These are phyloP conservation scores for Gymnogyps californianus DNA, from an alignment of 2,113 vertebrate species.

Conservation along the genomic window DNA sequence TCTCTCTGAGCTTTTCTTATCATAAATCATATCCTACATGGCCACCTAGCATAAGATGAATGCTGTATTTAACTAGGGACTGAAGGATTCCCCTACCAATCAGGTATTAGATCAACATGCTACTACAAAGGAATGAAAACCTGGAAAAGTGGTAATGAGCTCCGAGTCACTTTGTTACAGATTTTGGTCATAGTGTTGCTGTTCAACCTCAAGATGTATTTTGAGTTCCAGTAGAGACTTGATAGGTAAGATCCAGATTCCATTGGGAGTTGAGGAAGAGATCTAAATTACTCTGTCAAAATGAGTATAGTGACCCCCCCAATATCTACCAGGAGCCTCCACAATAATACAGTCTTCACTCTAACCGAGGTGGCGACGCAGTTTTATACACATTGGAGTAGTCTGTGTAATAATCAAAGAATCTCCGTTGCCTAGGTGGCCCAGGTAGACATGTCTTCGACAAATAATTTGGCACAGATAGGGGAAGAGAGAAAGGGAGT, in stretches of 20 bases:
- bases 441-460: neutral
- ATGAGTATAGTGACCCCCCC: neutral
- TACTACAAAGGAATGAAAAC: neutral
- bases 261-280: neutral
- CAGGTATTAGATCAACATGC: neutral
- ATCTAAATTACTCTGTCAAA: neutral
- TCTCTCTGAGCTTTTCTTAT: neutral
- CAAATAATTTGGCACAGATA: neutral
- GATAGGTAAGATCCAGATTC: neutral
- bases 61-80: neutral
- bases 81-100: neutral
- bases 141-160: neutral
- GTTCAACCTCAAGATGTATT: neutral
- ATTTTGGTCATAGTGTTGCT: neutral
- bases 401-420: neutral
- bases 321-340: neutral
- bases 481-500: neutral
- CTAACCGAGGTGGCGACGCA: fast-evolving
- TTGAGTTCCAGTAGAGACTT: neutral
- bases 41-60: neutral
- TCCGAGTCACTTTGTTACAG: neutral
- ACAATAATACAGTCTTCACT: neutral
- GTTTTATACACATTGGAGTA: neutral
- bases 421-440: neutral
- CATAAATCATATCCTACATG: neutral